Evolutionary conservation across 2,797 vertebrate genomes (phyloP).

Genomic region (Kryptopterus vitreolus): DNA sequence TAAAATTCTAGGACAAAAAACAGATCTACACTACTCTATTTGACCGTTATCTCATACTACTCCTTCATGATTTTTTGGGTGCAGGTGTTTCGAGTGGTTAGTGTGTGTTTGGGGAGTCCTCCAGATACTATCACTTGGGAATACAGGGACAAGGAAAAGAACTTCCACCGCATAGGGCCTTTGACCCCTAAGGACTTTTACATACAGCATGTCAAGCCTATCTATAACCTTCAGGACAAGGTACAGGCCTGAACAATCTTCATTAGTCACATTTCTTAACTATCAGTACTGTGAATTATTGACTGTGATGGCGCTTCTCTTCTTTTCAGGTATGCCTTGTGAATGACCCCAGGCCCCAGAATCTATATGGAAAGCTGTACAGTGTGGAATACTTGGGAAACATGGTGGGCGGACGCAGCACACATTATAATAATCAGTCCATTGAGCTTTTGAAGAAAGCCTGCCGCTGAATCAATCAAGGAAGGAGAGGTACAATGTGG

Average conservation of each 20-base stretch:
- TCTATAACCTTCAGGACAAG: conserved; percentile 95
- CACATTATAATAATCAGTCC: conserved; percentile 93
- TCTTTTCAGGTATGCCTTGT: conserved; percentile 86
- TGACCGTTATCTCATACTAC: background rate
- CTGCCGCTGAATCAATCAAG: conserved; percentile 89
- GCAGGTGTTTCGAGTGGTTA: conserved; percentile 92
- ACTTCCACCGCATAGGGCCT: conserved; percentile 89
- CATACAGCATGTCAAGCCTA: conserved; percentile 88
- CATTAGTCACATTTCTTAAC: background rate
- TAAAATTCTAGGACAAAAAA: background rate
- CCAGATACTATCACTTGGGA: conserved; percentile 96
- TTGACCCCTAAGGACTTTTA: conserved; percentile 91
- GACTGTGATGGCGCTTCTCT: background rate
- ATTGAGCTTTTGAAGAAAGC: conserved; percentile 87
- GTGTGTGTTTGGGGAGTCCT: conserved; percentile 92
- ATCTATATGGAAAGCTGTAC: conserved; percentile 88
- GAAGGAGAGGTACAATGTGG: conserved; percentile 83
- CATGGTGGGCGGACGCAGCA: conserved; percentile 87
- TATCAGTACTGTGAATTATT: background rate
- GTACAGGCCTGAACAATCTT: conserved; percentile 61
- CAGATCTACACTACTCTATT: background rate
- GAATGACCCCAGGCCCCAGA: conserved; percentile 93
- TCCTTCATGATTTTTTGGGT: background rate
- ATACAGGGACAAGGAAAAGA: conserved; percentile 96
- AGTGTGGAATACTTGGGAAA: conserved; percentile 93